A percentile compares a stretch with the other conserved stretches of the same genome.
These are phyloP conservation scores for Lepilemur ruficaudatus DNA, from an alignment of 2,797 vertebrate genomes.

Conservation along the genomic window DNA sequence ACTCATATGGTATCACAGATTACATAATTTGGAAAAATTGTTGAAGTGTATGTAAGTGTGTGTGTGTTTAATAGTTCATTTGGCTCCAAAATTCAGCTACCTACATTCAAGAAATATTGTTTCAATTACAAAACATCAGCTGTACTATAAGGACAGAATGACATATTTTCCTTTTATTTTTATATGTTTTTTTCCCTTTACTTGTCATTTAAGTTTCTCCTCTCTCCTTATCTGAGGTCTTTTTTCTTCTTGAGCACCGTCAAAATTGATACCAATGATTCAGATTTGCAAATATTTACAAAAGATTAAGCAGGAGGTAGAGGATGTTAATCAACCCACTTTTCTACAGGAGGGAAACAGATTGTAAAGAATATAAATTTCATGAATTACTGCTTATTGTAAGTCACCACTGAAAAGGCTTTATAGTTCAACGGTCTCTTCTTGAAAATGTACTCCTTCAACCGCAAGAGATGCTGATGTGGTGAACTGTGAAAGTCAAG, in stretches of 20 bases:
- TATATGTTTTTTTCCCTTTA: background rate
- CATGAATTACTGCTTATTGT: slow-evolving; percentile 58
- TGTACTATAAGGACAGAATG: background rate
- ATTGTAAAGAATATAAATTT: slow-evolving; percentile 58
- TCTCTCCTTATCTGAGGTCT: background rate
- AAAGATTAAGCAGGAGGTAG: slow-evolving; percentile 49
- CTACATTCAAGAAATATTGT: background rate
- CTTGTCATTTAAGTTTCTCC: background rate
- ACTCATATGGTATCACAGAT: background rate
- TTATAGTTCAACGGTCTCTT: slow-evolving; percentile 50
- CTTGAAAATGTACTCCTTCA: slow-evolving; percentile 44
- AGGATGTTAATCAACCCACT: slow-evolving; percentile 13
- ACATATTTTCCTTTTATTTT: background rate
- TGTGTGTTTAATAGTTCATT: background rate
- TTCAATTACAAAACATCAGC: background rate
- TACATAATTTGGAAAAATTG: background rate
- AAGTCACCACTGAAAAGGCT: slow-evolving; percentile 43
- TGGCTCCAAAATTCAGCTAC: background rate
- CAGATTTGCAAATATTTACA: slow-evolving; percentile 62
- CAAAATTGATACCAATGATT: slow-evolving; percentile 32
- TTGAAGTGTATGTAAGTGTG: background rate
- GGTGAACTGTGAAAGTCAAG: slow-evolving; percentile 32
- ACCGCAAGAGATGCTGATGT: background rate
- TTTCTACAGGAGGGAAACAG: slow-evolving; percentile 25
- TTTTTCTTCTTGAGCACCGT: background rate